Percentiles rank a stretch among this genome's conserved stretches.
These are phyloP conservation scores for Amaurobius ferox DNA, from an alignment of 2,888 invertebrate species.

Conservation along the genomic window DNA sequence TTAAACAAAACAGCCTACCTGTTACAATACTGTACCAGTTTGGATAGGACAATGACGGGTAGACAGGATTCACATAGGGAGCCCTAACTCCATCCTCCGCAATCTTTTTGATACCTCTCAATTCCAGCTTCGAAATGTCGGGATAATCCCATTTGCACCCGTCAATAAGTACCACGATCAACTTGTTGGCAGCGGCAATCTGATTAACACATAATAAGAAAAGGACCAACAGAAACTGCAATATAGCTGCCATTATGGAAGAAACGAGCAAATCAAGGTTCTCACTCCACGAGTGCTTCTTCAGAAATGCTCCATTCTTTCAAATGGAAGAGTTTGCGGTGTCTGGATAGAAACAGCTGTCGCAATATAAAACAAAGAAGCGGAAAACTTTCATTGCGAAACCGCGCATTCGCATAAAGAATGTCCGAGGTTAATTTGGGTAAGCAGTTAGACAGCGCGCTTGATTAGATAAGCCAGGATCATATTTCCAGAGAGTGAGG, in stretches of 20 bases:
- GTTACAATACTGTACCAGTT: constrained; percentile 41
- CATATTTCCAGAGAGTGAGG: too few relatives aligned
- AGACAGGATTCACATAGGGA: constrained; percentile 38
- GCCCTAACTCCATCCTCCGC: constrained; percentile 32
- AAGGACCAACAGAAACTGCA: background rate
- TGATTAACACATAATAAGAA: background rate
- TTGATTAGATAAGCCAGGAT: too few relatives aligned
- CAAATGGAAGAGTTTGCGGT: too few relatives aligned
- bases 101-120: constrained; percentile 15
- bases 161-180: constrained; percentile 39
- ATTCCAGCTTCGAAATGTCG: constrained; percentile 15
- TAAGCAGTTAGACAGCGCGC: too few relatives aligned
- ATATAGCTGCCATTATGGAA: background rate
- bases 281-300: too few relatives aligned
- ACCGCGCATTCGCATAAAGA: too few relatives aligned
- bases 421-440: too few relatives aligned
- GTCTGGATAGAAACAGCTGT: too few relatives aligned
- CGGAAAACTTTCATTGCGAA: too few relatives aligned
- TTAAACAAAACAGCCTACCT: constrained; percentile 21
- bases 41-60: constrained; percentile 42
- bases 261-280: too few relatives aligned
- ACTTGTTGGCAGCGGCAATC: constrained; percentile 15
- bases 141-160: constrained; percentile 40
- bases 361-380: too few relatives aligned
- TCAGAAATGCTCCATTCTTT: too few relatives aligned